These are phyloP conservation scores for Trisateles emortualis DNA, from an alignment of 2,888 invertebrate genomes.

Conservation along the genomic window DNA sequence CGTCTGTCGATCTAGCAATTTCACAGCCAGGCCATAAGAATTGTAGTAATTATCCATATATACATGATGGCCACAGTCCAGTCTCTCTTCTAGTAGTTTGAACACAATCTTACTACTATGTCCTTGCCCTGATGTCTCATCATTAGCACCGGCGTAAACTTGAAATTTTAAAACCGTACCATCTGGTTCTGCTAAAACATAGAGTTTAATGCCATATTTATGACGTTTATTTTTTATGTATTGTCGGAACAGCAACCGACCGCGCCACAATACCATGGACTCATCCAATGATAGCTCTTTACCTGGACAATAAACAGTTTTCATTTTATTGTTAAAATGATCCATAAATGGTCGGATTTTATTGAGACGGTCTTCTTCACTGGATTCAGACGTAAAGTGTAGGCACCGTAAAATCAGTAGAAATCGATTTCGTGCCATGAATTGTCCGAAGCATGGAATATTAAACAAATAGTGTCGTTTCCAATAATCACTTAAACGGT, in stretches of 20 bases:
- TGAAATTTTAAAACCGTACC: constrained; percentile 47
- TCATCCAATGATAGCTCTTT: constrained; percentile 57
- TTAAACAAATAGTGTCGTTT: constrained; percentile 56
- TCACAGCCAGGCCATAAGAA: constrained; percentile 48
- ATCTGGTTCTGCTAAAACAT: constrained; percentile 18
- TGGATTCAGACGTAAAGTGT: constrained; percentile 51
- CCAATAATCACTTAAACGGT: constrained; percentile 61
- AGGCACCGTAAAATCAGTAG: constrained; percentile 48
- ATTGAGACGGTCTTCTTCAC: constrained; percentile 44
- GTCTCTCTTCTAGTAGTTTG: constrained; percentile 49
- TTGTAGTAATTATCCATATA: constrained; percentile 59
- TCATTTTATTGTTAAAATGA: constrained; percentile 59
- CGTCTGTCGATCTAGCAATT: constrained; percentile 53
- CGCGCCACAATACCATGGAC: constrained; percentile 58
- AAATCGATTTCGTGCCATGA: constrained; percentile 47
- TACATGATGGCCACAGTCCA: too few relatives aligned
- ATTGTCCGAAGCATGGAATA: constrained; percentile 40
- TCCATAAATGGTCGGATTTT: constrained; percentile 57
- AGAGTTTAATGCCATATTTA: too few relatives aligned
- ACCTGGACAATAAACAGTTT: constrained; percentile 49
- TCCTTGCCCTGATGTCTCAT: constrained; percentile 39
- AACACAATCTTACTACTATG: constrained; percentile 50
- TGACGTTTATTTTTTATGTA: constrained; percentile 59
- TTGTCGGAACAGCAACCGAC: constrained; percentile 53
- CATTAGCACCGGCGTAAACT: constrained; percentile 41